Evolutionary conservation across 1,140 invertebrate genomes (phyloP), one percentile per base, ranked within the genome.

Genomic region (Formica selysi): DNA sequence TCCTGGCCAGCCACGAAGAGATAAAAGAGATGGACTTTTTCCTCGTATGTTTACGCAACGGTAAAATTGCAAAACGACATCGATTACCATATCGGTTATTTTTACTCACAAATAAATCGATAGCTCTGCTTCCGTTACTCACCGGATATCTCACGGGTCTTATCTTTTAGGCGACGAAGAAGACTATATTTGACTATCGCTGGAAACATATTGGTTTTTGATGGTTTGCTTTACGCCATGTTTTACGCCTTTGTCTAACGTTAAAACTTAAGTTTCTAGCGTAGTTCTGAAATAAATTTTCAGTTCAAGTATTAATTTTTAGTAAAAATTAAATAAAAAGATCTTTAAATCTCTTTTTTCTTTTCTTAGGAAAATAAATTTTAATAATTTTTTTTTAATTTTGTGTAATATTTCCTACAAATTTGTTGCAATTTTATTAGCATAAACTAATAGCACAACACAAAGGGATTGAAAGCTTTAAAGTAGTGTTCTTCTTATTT

Each of bases 1-100:
- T 51, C 6, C 48, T 89, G 89, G 89, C 85, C 2, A 13, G 11
- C 54, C 36, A 59, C 54, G n/a, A 51, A 44, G 19, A 44, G 61
- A 83, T 79, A 86, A 86, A 32, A 68, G 62, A 78, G 22, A n/a
- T 48, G 32, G 22, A 68, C 51, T 87, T 62, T 59, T 87, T 48
- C 38, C 74, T 54, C 22, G 78, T 51, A 51, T 62, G 76, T 44
- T 57, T 71, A 78, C 73, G 85, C 79, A 84, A 87, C 51, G 22
- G n/a, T 19, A 71, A 73, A 26, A 85, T 16, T 51, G 29, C 59
- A 71, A 71, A 48, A 32, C 54, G 22, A 51, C 22, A 7, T 64
- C 57, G 57, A 22, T 32, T 54, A 41, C 11, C 48, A 22, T 59
- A 13, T 7, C 16, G 48, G 29, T 44, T 44, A 57, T 68, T 22